phyloP scores from a whole-genome alignment of 2,113 vertebrate species.

The Megaleporinus macrocephalus region DNA sequence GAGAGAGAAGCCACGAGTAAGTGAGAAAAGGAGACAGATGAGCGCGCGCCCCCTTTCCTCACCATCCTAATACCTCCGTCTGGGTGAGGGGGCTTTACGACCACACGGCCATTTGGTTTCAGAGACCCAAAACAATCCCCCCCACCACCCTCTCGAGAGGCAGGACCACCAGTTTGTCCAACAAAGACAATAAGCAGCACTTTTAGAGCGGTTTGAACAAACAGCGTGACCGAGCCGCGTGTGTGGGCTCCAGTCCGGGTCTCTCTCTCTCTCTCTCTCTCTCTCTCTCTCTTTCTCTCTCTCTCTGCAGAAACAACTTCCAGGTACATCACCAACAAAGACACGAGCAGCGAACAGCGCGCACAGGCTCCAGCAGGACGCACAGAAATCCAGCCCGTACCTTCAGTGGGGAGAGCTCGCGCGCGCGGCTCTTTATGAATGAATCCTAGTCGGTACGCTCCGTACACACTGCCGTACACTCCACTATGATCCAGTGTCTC shows the following conservation, averaged over 20 bases:
- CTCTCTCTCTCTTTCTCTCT: background rate
- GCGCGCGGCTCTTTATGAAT: background rate
- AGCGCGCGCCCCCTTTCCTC: background rate
- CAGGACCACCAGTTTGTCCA: slow-evolving; percentile 47
- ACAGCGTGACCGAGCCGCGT: background rate
- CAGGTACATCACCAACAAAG: slow-evolving; percentile 12
- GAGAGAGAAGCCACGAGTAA: background rate
- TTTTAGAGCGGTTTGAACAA: slow-evolving; percentile 26
- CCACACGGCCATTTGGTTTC: slow-evolving; percentile 48
- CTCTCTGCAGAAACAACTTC: too few species aligned
- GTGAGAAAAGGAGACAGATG: slow-evolving; percentile 25
- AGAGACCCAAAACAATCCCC: slow-evolving; percentile 45
- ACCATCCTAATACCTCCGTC: slow-evolving; percentile 43
- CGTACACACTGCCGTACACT: background rate
- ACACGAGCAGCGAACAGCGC: too few species aligned
- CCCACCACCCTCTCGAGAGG: slow-evolving; percentile 18
- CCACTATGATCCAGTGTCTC: slow-evolving; percentile 31
- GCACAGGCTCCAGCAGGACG: background rate
- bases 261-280: background rate
- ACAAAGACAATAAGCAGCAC: slow-evolving; percentile 13
- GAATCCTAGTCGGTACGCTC: slow-evolving; percentile 24
- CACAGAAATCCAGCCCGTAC: too few species aligned
- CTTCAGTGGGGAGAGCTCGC: too few species aligned
- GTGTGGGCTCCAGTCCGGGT: background rate
- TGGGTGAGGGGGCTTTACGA: slow-evolving; percentile 43